These are phyloP conservation scores for Stichodactyla mertensii DNA, from an alignment of 64 coral and sea anemone species.

Conservation along the genomic window DNA sequence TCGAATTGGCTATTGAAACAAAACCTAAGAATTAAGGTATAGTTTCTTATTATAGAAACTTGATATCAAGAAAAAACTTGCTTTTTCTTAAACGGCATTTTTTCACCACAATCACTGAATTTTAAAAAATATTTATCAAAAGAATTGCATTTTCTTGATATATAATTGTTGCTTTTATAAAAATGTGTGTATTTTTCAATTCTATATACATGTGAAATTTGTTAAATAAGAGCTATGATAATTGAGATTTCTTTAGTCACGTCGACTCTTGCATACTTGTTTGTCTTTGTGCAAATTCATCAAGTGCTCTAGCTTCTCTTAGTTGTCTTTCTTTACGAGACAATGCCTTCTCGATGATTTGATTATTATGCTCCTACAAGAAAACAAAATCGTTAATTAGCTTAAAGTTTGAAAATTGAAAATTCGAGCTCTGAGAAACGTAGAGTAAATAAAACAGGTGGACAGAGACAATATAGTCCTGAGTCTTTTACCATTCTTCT, in stretches of 20 bases:
- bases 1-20: too few species aligned
- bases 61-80: too few species aligned
- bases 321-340: slow-evolving; percentile 57
- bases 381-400: not conserved
- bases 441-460: not conserved
- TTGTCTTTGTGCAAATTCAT: slow-evolving; percentile 78
- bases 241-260: not conserved
- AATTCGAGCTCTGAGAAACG: not conserved
- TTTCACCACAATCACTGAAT: not conserved
- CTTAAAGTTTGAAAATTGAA: not conserved
- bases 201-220: not conserved
- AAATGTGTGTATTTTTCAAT: not conserved
- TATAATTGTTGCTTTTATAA: not conserved
- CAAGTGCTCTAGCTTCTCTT: slow-evolving; percentile 55
- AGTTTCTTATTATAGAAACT: too few species aligned
- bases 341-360: slow-evolving; percentile 80
- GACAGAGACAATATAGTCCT: not conserved
- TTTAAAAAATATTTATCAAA: not conserved
- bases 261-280: not conserved
- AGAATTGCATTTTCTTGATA: not conserved
- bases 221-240: slow-evolving; percentile 9
- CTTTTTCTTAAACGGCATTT: too few species aligned
- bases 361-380: slow-evolving; percentile 64
- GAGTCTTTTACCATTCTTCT: slow-evolving; percentile 57
- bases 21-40: too few species aligned